Evolutionary conservation across 2,113 vertebrate genomes (phyloP).

Genomic region (Zeus faber): DNA sequence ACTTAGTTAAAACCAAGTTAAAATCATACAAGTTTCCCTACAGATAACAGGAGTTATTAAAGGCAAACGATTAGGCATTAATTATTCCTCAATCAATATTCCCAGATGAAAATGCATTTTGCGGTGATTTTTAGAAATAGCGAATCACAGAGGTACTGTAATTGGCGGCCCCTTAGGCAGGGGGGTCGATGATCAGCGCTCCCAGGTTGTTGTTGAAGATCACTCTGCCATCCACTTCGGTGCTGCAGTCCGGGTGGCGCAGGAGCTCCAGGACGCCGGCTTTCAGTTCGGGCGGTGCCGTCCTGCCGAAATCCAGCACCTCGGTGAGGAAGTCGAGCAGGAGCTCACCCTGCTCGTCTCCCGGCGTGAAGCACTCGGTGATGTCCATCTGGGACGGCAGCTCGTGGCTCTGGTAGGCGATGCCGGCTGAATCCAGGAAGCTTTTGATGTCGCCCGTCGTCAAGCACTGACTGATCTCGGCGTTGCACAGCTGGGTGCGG

Average conservation of each 20-base stretch:
- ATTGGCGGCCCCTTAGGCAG: neutral
- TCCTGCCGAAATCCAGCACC: slow-evolving; percentile 79
- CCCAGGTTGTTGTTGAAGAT: slow-evolving; percentile 84
- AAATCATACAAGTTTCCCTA: no score
- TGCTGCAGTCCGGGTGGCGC: slow-evolving; percentile 79
- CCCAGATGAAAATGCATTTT: no score
- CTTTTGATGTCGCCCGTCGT: slow-evolving; percentile 74
- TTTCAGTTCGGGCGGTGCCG: slow-evolving; percentile 80
- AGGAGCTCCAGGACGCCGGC: slow-evolving; percentile 76
- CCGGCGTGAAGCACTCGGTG: slow-evolving; percentile 85
- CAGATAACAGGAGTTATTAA: no score
- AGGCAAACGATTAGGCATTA: no score
- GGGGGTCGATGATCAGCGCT: slow-evolving; percentile 74
- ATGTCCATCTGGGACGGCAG: slow-evolving; percentile 86
- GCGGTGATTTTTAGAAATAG: no score
- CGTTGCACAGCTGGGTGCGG: slow-evolving; percentile 56
- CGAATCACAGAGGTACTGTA: no score
- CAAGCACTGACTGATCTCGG: slow-evolving; percentile 73
- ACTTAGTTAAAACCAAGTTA: no score
- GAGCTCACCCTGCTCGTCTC: slow-evolving; percentile 81
- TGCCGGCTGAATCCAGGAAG: slow-evolving; percentile 73
- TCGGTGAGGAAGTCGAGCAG: slow-evolving; percentile 91
- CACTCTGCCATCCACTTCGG: slow-evolving; percentile 75
- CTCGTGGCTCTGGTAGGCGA: slow-evolving; percentile 75
- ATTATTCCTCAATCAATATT: no score